Conservation (phyloP, 37 sponge, comb jelly and placozoan genomes). For the Chondrilla cf. caribensis region DNA sequence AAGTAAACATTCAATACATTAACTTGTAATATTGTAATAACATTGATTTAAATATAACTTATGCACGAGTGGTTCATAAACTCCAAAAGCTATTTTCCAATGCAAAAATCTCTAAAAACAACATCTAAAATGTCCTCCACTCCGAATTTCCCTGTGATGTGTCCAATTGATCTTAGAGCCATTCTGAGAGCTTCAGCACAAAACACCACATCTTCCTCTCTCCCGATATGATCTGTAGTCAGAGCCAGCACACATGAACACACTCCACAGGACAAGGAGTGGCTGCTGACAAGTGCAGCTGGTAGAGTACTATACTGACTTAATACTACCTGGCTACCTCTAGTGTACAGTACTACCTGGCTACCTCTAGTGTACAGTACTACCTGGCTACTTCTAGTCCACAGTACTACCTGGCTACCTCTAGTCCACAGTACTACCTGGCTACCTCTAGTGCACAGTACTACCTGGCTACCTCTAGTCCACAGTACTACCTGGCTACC, state of each 20-base stretch:
- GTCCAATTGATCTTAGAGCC: conserved; percentile 60
- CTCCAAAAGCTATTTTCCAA: conserved; percentile 69
- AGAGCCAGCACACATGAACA: neutral
- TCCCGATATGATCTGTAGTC: neutral
- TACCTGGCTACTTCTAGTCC: no score
- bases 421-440: no score
- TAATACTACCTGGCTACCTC: no score
- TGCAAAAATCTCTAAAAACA: conserved; percentile 83
- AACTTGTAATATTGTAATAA: neutral
- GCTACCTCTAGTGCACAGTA: no score
- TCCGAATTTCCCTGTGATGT: conserved; percentile 74
- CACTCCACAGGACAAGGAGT: no score
- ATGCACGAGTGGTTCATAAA: neutral
- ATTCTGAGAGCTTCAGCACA: conserved; percentile 79
- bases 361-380: no score
- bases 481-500: no score
- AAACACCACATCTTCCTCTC: conserved; percentile 37
- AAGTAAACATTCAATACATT: neutral
- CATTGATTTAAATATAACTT: neutral
- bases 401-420: no score
- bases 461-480: no score
- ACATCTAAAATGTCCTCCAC: conserved; percentile 81
- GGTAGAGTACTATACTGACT: no score
- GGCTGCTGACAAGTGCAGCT: no score
- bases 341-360: no score